phyloP scores from a whole-genome alignment of 1,140 invertebrate species.

The Mya arenaria region DNA sequence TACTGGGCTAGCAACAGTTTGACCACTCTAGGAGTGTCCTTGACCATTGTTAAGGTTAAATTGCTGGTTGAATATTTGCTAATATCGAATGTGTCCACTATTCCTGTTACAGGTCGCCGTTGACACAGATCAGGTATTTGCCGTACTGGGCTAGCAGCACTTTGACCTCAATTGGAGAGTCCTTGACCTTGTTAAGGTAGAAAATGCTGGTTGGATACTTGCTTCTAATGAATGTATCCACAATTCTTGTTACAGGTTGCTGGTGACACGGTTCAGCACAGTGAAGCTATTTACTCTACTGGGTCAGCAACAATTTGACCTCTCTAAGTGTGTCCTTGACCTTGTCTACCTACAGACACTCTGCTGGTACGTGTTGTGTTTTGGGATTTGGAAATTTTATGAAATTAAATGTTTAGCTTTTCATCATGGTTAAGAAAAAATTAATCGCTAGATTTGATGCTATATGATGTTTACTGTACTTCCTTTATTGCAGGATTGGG shows the following conservation, averaged over 20 bases:
- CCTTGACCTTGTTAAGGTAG: too few relatives aligned
- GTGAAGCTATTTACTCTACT: constrained; percentile 61
- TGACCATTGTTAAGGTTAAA: constrained; percentile 92
- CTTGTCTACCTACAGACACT: constrained; percentile 92
- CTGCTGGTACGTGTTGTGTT: constrained; percentile 84
- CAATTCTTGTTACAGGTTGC: constrained; percentile 50
- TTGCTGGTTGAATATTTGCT: constrained; percentile 87
- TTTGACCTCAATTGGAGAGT: too few relatives aligned
- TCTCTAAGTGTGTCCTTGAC: constrained; percentile 91
- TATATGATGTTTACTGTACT: neutral
- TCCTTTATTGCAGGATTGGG: constrained; percentile 84
- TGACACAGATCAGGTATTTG: too few relatives aligned
- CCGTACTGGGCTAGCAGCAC: too few relatives aligned
- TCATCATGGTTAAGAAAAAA: neutral
- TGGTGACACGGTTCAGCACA: constrained; percentile 53
- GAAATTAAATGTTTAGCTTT: neutral
- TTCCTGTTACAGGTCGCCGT: too few relatives aligned
- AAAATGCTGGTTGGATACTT: too few relatives aligned
- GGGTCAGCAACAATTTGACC: constrained; percentile 87
- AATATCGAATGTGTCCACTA: too few relatives aligned
- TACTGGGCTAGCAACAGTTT: constrained; percentile 85
- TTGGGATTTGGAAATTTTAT: neutral
- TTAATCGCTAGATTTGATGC: too few relatives aligned
- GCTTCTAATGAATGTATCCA: too few relatives aligned
- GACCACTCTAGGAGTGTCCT: constrained; percentile 91